Evolutionary conservation across 2,113 vertebrate genomes (phyloP).

Genomic region (Sorex araneus): DNA sequence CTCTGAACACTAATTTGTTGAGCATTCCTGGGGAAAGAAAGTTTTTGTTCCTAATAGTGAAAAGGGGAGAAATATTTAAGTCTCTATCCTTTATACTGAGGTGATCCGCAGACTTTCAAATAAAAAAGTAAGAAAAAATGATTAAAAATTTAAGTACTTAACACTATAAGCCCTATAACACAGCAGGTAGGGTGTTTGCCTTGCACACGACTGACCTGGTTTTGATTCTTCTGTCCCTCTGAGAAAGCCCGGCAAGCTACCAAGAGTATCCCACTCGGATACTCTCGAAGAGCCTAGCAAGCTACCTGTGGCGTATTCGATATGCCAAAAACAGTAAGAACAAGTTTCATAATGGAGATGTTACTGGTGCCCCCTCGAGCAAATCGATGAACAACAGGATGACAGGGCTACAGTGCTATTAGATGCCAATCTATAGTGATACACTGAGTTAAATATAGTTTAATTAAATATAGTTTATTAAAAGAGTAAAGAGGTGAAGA

Average conservation of each 20-base stretch:
- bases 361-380: no score
- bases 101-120: conserved; percentile 26
- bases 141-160: conserved; percentile 6
- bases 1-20: background rate
- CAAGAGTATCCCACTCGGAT: no score
- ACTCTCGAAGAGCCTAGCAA: no score
- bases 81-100: conserved; percentile 15
- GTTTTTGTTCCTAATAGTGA: background rate
- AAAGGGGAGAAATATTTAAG: background rate
- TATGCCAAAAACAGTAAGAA: no score
- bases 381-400: no score
- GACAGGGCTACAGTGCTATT: no score
- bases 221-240: no score
- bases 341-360: no score
- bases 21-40: background rate
- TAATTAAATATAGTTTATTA: background rate
- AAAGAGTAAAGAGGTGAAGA: background rate
- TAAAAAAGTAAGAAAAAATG: background rate
- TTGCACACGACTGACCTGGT: no score
- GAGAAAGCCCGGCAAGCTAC: no score
- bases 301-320: no score
- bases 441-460: background rate
- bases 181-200: no score
- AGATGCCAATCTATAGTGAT: background rate
- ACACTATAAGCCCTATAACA: background rate